Evolutionary conservation across 2,888 invertebrate genomes (phyloP), one percentile per base, ranked within the genome.

Genomic region (Camponotus fellah): DNA sequence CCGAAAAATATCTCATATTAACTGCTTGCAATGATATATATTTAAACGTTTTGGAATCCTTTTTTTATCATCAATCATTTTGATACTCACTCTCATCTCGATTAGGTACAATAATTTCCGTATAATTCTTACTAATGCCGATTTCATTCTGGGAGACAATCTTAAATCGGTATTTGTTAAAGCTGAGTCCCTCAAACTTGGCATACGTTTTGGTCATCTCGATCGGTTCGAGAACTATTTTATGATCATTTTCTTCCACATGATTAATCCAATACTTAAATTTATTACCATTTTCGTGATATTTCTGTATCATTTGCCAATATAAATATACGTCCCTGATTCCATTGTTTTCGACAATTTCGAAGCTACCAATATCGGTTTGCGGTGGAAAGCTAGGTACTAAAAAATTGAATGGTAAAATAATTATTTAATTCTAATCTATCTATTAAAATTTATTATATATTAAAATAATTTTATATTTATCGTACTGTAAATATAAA

Each of bases 341-440:
- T 58, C 95, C 94, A 32, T 95, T 95, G 91, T 94, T 96, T 75
- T 94, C 94, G 26, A 94, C 91, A 87, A 95, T 95, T 93, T 97
- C 96, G 93, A 98, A 98, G 91, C 97, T 97, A 60, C 98, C 98
- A 21, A 96, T 95, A 86, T 96, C 96, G 4, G 97, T 96, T 74
- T 96, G 96, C 0, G 98, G 98, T 49, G 98, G 96, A 49, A 96
- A 95, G 26, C 95, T 96, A 2, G 98, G 98, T 83, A 95, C 96
- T 96, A n/a, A 90, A 69, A 85, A 64, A 76, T 12, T n/a, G 68
- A 56, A 9, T 0, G 60, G 17, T 37, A 0, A 26, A 58, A 71
- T 8, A 58, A 65, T 64, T 65, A 65, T 21, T 65, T 17, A 62
- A 43, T 58, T 9, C 32, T n/a, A 43, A 12, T 0, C 2, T 26